Evolutionary conservation across 2,888 invertebrate genomes (phyloP).

Genomic region (Eudemis profundana): DNA sequence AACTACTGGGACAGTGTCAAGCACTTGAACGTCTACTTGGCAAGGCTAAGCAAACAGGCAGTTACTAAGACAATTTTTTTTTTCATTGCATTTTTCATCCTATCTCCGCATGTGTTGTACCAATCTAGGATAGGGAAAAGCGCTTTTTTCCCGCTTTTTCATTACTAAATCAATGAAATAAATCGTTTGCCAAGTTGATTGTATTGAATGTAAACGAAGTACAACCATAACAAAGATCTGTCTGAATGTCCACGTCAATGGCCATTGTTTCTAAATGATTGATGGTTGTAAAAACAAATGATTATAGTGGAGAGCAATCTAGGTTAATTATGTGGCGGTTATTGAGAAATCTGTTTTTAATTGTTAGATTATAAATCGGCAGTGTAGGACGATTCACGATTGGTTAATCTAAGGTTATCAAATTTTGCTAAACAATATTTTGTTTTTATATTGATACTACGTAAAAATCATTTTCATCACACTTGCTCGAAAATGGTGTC

Average conservation of each 20-base stretch:
- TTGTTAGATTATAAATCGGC: constrained; percentile 25
- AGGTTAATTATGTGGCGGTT: constrained; percentile 12
- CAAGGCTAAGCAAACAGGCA: no score
- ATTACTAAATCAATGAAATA: no score
- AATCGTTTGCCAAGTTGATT: neutral
- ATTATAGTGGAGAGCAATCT: constrained; percentile 30
- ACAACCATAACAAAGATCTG: constrained; percentile 16
- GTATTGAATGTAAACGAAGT: constrained; percentile 22
- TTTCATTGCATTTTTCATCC: no score
- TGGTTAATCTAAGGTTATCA: neutral
- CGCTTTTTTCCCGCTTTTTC: no score
- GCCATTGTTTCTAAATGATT: constrained; percentile 39
- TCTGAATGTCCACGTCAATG: constrained; percentile 32
- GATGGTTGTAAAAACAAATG: constrained; percentile 30
- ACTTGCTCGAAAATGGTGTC: no score
- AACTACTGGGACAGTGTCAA: no score
- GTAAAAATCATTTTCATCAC: no score
- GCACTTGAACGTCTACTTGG: no score
- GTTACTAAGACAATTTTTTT: no score
- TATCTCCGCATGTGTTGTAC: no score
- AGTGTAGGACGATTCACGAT: neutral
- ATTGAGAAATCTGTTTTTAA: constrained; percentile 36
- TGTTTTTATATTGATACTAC: no score
- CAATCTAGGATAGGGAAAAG: no score
- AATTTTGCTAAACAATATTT: neutral